Conservation (phyloP, 2,113 vertebrate genomes). For the Gymnorhina tibicen region DNA sequence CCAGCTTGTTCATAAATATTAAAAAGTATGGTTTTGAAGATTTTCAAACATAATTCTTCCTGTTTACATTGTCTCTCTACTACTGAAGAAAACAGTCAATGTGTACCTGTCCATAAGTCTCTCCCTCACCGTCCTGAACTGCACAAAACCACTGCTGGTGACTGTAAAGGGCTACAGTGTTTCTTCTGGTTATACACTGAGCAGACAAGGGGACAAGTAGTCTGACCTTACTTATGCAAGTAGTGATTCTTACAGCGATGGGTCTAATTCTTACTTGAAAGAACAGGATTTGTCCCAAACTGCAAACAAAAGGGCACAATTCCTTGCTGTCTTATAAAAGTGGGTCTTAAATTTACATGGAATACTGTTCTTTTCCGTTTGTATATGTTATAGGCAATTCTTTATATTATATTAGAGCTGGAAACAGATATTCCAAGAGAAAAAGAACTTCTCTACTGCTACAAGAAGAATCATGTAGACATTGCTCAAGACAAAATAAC, state of each 20-base stretch:
- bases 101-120: neutral
- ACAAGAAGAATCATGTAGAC: neutral
- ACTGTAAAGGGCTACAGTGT: neutral
- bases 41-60: neutral
- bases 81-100: neutral
- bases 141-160: neutral
- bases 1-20: conserved; percentile 60
- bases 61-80: neutral
- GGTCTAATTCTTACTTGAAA: neutral
- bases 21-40: conserved; percentile 35
- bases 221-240: conserved; percentile 6
- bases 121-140: neutral
- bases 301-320: neutral
- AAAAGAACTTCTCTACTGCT: neutral
- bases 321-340: neutral
- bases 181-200: neutral
- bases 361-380: neutral
- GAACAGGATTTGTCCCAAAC: neutral
- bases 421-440: neutral
- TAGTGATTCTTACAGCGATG: neutral
- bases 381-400: neutral
- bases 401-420: neutral
- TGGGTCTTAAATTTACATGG: neutral
- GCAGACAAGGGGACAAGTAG: neutral
- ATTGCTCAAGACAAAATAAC: neutral